Conservation (phyloP, 37 sponge, comb jelly and placozoan species). For the Haliclona indistincta region DNA sequence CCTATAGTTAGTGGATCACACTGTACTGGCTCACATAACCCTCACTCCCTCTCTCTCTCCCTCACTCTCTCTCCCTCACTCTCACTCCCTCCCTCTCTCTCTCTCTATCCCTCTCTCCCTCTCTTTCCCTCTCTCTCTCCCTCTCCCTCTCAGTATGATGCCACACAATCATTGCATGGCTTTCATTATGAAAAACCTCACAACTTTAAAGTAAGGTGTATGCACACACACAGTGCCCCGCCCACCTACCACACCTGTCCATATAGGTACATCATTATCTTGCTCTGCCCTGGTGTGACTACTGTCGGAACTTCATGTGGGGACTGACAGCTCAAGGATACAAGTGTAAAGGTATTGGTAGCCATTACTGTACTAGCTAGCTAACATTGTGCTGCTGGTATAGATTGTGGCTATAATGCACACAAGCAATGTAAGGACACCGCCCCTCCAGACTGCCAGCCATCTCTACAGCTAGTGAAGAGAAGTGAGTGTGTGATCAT, state of each 20-base stretch:
- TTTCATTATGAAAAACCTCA: conserved; percentile 75
- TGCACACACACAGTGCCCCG: neutral
- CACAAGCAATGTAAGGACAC: conserved; percentile 86
- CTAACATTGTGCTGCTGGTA: neutral
- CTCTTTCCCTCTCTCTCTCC: conserved; percentile 12
- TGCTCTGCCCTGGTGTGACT: conserved; percentile 82
- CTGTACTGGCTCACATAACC: neutral
- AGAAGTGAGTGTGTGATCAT: conserved; percentile 58
- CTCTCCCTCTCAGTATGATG: neutral
- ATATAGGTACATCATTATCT: conserved; percentile 56
- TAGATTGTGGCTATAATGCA: conserved; percentile 83
- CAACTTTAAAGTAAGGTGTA: conserved; percentile 68
- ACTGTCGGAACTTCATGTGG: conserved; percentile 93
- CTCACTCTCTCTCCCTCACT: no score
- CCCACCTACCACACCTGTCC: neutral
- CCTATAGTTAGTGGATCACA: no score
- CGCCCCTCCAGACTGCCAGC: conserved; percentile 59
- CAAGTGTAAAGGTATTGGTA: conserved; percentile 69
- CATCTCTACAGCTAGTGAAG: conserved; percentile 62
- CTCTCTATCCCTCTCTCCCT: neutral
- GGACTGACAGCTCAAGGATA: conserved; percentile 89
- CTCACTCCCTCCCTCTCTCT: neutral
- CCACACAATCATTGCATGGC: neutral
- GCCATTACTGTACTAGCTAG: neutral
- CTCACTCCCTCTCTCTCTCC: neutral